These are phyloP conservation scores for Drosophila prosaltans DNA, from an alignment of 1,140 invertebrate species.

Conservation along the genomic window DNA sequence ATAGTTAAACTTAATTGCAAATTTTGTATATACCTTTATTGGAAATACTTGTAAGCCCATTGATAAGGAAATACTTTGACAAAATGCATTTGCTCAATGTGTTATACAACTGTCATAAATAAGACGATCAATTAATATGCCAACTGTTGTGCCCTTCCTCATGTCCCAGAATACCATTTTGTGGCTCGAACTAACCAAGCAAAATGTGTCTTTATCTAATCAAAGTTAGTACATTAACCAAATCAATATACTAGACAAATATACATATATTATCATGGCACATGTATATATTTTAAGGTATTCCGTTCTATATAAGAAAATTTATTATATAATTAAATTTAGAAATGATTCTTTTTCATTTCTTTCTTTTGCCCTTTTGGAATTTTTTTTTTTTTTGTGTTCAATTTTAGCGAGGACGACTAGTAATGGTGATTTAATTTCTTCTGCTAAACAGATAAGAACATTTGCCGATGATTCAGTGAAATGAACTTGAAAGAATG, in stretches of 20 bases:
- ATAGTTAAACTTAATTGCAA: not conserved
- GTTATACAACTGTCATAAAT: constrained; percentile 14
- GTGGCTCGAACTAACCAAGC: not conserved
- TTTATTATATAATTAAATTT: constrained; percentile 47
- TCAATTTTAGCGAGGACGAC: not conserved
- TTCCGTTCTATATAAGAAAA: not conserved
- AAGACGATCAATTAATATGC: not conserved
- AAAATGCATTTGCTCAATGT: constrained; percentile 1
- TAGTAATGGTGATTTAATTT: constrained; percentile 38
- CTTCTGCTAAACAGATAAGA: constrained; percentile 7
- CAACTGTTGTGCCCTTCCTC: constrained; percentile 1
- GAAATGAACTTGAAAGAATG: constrained; percentile 44
- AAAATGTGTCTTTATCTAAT: constrained; percentile 46
- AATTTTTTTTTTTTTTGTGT: not conserved
- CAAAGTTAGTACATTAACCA: constrained; percentile 10
- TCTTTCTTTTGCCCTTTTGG: not conserved
- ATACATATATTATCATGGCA: not conserved
- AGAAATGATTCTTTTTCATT: constrained; percentile 39
- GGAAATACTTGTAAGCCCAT: not conserved
- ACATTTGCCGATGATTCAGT: constrained; percentile 37
- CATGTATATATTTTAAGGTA: not conserved
- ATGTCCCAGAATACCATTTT: not conserved
- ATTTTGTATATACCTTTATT: no score
- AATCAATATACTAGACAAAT: constrained; percentile 1
- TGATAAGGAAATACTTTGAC: constrained; percentile 3